A percentile compares a stretch with the other conserved stretches of the same genome.
Evolutionary conservation across 2,888 invertebrate genomes (phyloP).

Genomic region (Synanthedon vespiformis): DNA sequence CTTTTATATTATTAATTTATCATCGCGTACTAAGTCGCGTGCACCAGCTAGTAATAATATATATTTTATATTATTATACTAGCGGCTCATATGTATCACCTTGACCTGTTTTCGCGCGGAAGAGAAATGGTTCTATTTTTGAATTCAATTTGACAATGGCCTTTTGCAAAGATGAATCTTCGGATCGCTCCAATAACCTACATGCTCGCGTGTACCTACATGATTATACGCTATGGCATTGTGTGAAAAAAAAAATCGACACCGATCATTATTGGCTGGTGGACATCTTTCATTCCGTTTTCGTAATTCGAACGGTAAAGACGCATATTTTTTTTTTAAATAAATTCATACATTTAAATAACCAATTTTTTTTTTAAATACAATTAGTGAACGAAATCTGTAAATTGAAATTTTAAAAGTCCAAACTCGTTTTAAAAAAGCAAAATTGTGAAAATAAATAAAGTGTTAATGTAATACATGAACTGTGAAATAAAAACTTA

Average conservation of each 20-base stretch:
- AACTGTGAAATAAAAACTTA: no score
- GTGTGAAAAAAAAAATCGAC: constrained; percentile 29
- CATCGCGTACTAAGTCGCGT: no score
- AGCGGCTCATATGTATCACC: no score
- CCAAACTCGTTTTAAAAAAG: no score
- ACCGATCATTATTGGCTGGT: constrained; percentile 18
- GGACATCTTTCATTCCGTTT: constrained; percentile 44
- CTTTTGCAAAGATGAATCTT: constrained; percentile 42
- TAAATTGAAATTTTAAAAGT: no score
- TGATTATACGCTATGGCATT: constrained; percentile 25
- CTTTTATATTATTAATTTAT: no score
- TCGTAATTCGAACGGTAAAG: constrained; percentile 29
- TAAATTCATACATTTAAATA: neutral
- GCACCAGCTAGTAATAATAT: no score
- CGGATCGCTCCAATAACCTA: constrained; percentile 49
- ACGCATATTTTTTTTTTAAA: constrained; percentile 18
- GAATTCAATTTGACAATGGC: constrained; percentile 13
- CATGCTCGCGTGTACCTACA: constrained; percentile 32
- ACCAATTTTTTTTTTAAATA: no score
- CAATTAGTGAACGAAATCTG: no score
- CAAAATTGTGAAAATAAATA: no score
- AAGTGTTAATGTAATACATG: no score
- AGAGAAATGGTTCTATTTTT: constrained; percentile 11
- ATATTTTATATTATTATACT: no score
- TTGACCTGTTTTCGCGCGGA: constrained; percentile 12